Conservation (phyloP, 2,888 invertebrate species). For the Catocala sponsa region DNA sequence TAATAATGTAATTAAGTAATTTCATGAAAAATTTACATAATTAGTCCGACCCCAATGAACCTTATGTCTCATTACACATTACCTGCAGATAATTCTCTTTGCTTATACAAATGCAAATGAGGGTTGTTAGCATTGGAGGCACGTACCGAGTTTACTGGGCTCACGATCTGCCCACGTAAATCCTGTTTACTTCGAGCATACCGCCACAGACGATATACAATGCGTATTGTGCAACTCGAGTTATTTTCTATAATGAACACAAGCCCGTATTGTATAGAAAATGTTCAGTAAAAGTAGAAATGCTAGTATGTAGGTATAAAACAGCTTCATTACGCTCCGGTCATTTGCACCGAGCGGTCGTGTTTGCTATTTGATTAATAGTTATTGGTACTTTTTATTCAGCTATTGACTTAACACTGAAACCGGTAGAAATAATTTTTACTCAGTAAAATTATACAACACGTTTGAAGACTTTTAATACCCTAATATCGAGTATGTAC, state of each 20-base stretch:
- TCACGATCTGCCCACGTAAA: constrained; percentile 42
- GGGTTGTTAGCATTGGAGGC: constrained; percentile 59
- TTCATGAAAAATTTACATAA: constrained; percentile 30
- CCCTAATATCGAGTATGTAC: no score
- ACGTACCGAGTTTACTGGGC: constrained; percentile 68
- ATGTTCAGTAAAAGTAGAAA: constrained; percentile 4
- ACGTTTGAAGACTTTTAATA: no score
- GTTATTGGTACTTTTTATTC: constrained; percentile 14
- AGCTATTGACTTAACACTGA: not conserved
- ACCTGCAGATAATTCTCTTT: constrained; percentile 60
- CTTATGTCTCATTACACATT: constrained; percentile 54
- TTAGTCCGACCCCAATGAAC: constrained; percentile 46
- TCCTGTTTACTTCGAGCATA: constrained; percentile 37
- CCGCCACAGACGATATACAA: constrained; percentile 44
- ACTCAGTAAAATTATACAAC: no score
- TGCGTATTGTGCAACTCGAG: constrained; percentile 28
- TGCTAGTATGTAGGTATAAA: constrained; percentile 19
- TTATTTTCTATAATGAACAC: constrained; percentile 6
- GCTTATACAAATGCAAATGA: constrained; percentile 63
- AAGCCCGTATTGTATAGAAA: constrained; percentile 12
- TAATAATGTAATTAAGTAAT: constrained; percentile 11
- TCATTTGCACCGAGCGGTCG: constrained; percentile 39
- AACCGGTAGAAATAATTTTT: not conserved
- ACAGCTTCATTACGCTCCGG: constrained; percentile 50
- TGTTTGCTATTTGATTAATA: constrained; percentile 25